Percentiles rank a stretch among this genome's conserved stretches.
phyloP scores from a whole-genome alignment of 2,113 vertebrate species.

The Sapajus apella region DNA sequence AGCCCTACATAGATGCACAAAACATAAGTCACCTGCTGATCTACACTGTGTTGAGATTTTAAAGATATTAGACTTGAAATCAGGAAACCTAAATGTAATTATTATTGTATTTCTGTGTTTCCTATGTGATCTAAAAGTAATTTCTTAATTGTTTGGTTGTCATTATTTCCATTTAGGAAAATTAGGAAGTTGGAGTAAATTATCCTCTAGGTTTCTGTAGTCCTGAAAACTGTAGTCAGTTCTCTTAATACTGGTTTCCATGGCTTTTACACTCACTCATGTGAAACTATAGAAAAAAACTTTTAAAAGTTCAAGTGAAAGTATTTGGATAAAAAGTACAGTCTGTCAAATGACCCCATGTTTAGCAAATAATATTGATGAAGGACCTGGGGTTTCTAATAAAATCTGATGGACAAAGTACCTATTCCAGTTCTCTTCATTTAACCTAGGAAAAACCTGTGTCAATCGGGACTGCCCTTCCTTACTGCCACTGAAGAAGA shows the following conservation, averaged over 20 bases:
- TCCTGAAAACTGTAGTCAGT: background rate
- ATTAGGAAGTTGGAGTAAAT: background rate
- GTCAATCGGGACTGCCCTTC: background rate
- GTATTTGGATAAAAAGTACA: too few species aligned
- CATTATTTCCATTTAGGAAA: background rate
- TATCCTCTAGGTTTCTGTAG: background rate
- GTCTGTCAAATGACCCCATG: fast-evolving
- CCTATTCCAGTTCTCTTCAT: background rate
- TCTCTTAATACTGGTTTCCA: background rate
- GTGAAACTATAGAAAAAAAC: background rate
- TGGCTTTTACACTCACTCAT: background rate
- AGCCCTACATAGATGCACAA: fast-evolving
- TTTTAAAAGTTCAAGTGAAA: background rate
- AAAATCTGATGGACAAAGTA: background rate
- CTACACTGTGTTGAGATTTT: background rate
- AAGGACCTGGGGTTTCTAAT: background rate
- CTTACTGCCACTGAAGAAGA: background rate
- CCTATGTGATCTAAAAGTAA: background rate
- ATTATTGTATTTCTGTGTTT: background rate
- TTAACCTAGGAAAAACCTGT: background rate
- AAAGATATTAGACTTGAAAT: background rate
- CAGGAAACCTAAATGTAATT: background rate
- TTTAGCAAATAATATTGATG: background rate
- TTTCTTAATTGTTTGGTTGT: background rate
- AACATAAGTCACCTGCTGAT: background rate